phyloP scores from a whole-genome alignment of 2,113 vertebrate species.

The Nesospiza acunhae region DNA sequence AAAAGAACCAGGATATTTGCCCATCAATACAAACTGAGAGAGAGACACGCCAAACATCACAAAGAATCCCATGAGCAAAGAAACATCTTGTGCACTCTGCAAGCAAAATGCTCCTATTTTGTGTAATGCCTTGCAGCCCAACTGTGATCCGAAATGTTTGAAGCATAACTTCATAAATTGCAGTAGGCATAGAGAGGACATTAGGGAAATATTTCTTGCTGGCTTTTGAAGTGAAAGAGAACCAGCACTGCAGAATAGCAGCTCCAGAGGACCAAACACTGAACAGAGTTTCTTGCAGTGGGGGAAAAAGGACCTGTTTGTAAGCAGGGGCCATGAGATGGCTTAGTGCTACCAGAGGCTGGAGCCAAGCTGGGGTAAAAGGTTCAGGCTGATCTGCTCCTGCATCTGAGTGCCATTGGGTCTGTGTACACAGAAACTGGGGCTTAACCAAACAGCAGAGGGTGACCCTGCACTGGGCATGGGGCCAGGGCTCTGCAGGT shows the following conservation, averaged over 20 bases:
- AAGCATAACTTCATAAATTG: neutral
- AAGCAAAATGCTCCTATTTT: neutral
- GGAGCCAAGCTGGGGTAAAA: neutral
- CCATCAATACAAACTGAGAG: neutral
- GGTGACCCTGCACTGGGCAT: neutral
- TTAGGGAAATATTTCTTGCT: neutral
- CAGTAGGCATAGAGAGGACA: neutral
- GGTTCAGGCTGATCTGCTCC: neutral
- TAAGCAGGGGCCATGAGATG: neutral
- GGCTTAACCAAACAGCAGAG: neutral
- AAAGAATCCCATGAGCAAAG: neutral
- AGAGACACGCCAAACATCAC: slow-evolving; percentile 1
- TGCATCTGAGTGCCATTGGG: fast-evolving
- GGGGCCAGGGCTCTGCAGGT: neutral
- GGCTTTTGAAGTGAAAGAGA: neutral
- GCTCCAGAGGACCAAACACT: neutral
- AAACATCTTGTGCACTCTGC: neutral
- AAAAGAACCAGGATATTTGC: slow-evolving; percentile 41
- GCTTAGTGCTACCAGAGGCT: neutral
- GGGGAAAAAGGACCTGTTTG: neutral
- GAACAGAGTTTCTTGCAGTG: neutral
- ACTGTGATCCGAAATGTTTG: neutral
- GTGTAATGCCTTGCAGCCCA: neutral
- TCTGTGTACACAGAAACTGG: neutral
- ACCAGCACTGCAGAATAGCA: neutral